Conservation (phyloP, 2,888 invertebrate genomes). For the Xestia sexstrigata region DNA sequence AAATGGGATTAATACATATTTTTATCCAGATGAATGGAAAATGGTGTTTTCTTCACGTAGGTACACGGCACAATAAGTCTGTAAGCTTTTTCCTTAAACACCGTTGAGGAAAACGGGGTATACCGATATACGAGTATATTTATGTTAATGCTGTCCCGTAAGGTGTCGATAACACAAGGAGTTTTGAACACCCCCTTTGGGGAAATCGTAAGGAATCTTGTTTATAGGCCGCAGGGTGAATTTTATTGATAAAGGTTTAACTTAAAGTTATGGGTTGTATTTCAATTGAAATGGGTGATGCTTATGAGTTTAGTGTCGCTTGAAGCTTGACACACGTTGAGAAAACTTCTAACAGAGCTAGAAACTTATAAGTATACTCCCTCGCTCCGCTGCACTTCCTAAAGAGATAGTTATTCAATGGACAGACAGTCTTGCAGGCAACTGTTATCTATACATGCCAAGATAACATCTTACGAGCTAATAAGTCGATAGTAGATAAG, state of each 20-base stretch:
- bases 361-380: not conserved
- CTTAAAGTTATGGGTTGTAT: not conserved
- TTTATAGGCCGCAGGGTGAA: slow-evolving; percentile 1
- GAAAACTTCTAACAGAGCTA: not conserved
- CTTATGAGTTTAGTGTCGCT: not conserved
- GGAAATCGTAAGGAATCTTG: slow-evolving; percentile 6
- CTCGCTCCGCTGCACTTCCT: not conserved
- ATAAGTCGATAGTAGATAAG: not conserved
- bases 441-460: not conserved
- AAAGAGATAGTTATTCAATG: not conserved
- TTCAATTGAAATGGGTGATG: not conserved
- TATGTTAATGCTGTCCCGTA: slow-evolving; percentile 24
- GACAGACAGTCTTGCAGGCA: not conserved
- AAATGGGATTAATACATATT: not conserved
- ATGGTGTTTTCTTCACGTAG: not conserved
- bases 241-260: slow-evolving; percentile 8
- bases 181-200: not conserved
- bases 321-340: not conserved
- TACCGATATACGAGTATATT: not conserved
- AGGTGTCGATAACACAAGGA: slow-evolving; percentile 31
- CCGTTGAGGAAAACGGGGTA: not conserved
- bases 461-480: not conserved
- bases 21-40: not conserved
- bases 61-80: not conserved
- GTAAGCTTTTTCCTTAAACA: not conserved